These are phyloP conservation scores for Chorisops tibialis DNA, from an alignment of 2,888 invertebrate species.

Conservation along the genomic window DNA sequence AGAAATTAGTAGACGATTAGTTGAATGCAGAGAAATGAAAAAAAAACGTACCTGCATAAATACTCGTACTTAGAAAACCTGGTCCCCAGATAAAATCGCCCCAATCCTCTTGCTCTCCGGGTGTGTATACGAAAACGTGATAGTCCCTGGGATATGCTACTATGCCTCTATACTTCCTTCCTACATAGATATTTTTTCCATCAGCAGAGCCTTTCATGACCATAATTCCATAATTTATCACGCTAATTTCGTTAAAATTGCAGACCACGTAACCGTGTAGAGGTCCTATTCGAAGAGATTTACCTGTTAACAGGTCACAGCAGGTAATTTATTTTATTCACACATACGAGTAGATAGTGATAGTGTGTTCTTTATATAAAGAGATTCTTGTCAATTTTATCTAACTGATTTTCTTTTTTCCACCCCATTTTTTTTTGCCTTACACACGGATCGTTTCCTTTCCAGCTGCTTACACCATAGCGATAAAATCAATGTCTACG, in stretches of 20 bases:
- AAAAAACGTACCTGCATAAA: neutral
- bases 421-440: neutral
- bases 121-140: no score
- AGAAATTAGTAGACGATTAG: constrained; percentile 24
- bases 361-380: no score
- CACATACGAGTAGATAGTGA: neutral
- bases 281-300: constrained; percentile 73
- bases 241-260: constrained; percentile 28
- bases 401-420: neutral
- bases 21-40: neutral
- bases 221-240: constrained; percentile 29
- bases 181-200: neutral
- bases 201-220: neutral
- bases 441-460: neutral
- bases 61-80: neutral
- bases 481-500: constrained; percentile 82
- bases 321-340: constrained; percentile 29
- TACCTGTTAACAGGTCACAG: constrained; percentile 33
- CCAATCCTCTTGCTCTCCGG: no score
- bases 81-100: neutral
- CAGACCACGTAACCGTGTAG: constrained; percentile 56
- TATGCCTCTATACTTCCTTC: neutral
- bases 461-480: constrained; percentile 73
- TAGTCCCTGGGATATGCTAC: no score
- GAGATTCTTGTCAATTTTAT: neutral